Evolutionary conservation across 53 echinoderm and acorn worm species (phyloP).

Genomic region (Luidia sarsii): DNA sequence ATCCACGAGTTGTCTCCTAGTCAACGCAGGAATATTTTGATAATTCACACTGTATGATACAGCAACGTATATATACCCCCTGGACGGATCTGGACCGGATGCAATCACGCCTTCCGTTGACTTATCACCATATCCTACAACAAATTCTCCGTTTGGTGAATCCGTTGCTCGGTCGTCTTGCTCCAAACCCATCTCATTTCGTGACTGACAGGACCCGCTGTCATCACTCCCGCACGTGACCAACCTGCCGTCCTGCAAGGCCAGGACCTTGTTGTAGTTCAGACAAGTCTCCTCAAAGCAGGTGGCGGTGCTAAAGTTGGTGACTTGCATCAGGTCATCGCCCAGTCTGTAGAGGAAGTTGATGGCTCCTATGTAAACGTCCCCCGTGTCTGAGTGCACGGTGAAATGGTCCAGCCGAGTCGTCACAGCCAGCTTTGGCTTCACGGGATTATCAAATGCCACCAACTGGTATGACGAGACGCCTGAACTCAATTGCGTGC

Average conservation of each 20-base stretch:
- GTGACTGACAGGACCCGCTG: conserved; percentile 21
- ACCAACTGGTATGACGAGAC: conserved; percentile 29
- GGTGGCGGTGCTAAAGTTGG: conserved; percentile 4
- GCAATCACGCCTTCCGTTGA: conserved; percentile 40
- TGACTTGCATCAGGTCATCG: conserved; percentile 20
- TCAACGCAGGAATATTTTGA: not conserved
- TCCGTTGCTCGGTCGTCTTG: not conserved
- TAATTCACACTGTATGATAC: not conserved
- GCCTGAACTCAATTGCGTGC: not conserved
- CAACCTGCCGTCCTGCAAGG: conserved; percentile 19
- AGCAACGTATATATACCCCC: conserved; percentile 49
- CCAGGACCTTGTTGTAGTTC: conserved; percentile 61
- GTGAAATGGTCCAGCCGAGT: conserved; percentile 42
- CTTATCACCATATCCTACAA: conserved; percentile 29
- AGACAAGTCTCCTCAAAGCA: not conserved
- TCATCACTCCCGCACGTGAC: conserved; percentile 51
- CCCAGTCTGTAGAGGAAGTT: conserved; percentile 38
- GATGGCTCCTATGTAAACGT: conserved; percentile 47
- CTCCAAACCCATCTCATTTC: conserved; percentile 8
- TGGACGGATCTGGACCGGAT: not conserved
- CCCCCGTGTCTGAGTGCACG: conserved; percentile 25
- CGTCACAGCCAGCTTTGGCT: not conserved
- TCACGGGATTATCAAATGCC: conserved; percentile 29
- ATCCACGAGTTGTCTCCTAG: not conserved
- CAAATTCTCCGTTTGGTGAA: not conserved